Base-by-base conservation (phyloP, 2,113 vertebrate species). In the Mustela nigripes region DNA sequence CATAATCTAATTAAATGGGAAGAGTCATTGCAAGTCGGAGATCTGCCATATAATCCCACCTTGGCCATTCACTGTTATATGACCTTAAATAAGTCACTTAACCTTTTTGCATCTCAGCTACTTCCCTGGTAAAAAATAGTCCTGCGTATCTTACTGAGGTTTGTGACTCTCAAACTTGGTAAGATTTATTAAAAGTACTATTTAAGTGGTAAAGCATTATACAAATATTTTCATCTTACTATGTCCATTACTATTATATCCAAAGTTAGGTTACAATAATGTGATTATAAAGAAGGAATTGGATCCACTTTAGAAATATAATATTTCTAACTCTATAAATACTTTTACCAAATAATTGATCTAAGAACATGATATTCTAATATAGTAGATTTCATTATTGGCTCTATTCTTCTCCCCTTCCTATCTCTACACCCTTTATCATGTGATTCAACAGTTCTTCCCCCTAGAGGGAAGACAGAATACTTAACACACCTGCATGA, bases 261-360 rank as follows among this genome's bases (percentile, higher is more conserved):
- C 45, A 31, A 93, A 93, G 42, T 87, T 82, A 76, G 42, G 36
- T 53, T 82, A 81, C 36, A 93, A 87, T 81, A 81, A 87, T 82
- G 76, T 14, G 24, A 79, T 87, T 87, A 78, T 53, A 69, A 42
- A 92, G 10, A 81, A 88, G 18, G 73, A 79, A 79, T 1, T 87
- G n/a, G 5, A 63, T 63, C 33, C 16, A 50, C 26, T 50, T 93
- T 19, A 71, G 82, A 74, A 48, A 78, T n/a, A 50, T 3, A 87
- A 95, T 71, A 62, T 71, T 11, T 63, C 45, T 73, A 89, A 74
- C 14, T 33, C 62, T 16, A 39, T 10, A 78, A 63, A 87, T 58
- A 73, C 33, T 81, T 86, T 94, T 76, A 89, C 79, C 50, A 69
- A 84, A 42, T 65, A 84, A 94, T 2, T 76, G 18, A 42, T 18